Evolutionary conservation across 2,888 invertebrate genomes (phyloP), one percentile per base, ranked within the genome.

Genomic region (Proisotoma minuta): DNA sequence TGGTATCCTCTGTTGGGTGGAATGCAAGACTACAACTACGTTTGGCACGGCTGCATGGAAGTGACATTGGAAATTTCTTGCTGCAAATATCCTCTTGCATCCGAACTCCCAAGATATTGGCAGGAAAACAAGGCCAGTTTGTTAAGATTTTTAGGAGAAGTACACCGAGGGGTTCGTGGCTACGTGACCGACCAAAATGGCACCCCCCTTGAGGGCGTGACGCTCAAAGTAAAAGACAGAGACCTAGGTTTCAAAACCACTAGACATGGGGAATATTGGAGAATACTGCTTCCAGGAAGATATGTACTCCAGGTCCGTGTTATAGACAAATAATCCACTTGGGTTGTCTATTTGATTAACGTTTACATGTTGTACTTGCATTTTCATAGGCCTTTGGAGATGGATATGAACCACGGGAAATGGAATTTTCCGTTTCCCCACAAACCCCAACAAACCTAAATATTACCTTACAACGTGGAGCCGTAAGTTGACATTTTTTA

Each of bases 21-120:
- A 23, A 91, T 91, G 91, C 91, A 91, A 79, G 96, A 96, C 77
- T 96, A 89, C 78, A 95, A 95, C 78, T 96, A 96, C 78, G 84
- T 92, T 15, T 88, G 88, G 87, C 89, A 88, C 75, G 94, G 94
- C 15, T 92, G 92, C 77, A 90, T 96, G 90, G 95, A 95, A 78
- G 83, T 95, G n/a, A 94, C 95, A 0, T 79, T 96, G 49, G 95
- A 96, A 78, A 84, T 96, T 60, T 91, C 92, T 0, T 96, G 96
- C 78, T 96, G 95, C 80, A 96, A 95, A 80, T 95, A 85, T 78
- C 96, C 96, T 2, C 85, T 85, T 0, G 86, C 88, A 0, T 83
- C 85, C 63, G 87, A 91, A 76, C 79, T 96, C 51, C 84, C 85
- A 23, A 84, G 85, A 72, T 90, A 90, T 77, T 96, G 95, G 95